Percentiles rank a stretch among this genome's conserved stretches.
Conservation (phyloP, 2,888 invertebrate species). For the Arge pagana region DNA sequence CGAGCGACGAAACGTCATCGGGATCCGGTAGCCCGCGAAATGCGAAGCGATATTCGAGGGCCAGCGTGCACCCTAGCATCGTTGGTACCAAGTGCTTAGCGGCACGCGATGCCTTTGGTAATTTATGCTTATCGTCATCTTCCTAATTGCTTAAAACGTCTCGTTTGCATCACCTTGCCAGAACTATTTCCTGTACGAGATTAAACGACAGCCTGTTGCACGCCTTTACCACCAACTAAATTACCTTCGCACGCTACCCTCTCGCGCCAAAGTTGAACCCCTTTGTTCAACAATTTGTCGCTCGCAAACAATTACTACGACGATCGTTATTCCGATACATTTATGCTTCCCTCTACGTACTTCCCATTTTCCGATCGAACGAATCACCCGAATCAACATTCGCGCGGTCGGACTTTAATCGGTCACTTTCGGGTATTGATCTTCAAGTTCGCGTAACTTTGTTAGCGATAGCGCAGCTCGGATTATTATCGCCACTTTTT, state of each 20-base stretch:
- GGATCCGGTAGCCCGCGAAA: conserved; percentile 35
- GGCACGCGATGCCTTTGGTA: conserved; percentile 53
- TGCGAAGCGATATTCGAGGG: conserved; percentile 37
- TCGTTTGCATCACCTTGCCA: neutral
- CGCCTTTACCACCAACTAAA: neutral
- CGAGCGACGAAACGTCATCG: conserved; percentile 23
- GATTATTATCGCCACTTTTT: neutral
- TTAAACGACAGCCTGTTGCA: conserved; percentile 7
- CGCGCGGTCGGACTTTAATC: too few species aligned
- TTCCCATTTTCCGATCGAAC: too few species aligned
- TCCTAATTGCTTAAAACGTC: neutral
- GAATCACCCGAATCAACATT: too few species aligned
- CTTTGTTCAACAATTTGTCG: too few species aligned
- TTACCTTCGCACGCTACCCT: neutral
- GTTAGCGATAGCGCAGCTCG: too few species aligned
- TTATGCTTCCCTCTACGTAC: too few species aligned
- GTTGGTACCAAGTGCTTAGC: conserved; percentile 33
- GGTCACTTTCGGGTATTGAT: neutral
- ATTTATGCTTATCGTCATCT: conserved; percentile 21
- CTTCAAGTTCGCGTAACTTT: too few species aligned
- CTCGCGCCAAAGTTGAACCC: too few species aligned
- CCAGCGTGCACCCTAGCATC: conserved; percentile 47
- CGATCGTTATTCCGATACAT: too few species aligned
- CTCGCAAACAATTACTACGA: too few species aligned
- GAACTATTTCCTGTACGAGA: neutral